Evolutionary conservation across 1,140 invertebrate species (phyloP).

Genomic region (Drosophila ambigua): DNA sequence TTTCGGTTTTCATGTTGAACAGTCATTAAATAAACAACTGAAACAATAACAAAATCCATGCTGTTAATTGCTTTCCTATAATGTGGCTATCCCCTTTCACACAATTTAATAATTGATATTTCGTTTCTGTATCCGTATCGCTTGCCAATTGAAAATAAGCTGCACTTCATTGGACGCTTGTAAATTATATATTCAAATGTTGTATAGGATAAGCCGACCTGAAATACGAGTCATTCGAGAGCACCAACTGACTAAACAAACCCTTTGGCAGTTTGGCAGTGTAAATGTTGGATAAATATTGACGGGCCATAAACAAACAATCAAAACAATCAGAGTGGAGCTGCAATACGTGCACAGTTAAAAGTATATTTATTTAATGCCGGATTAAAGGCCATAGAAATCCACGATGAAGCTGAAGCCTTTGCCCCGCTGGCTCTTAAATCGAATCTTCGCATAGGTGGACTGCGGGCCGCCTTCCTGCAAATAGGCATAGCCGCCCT

Average conservation of each 20-base stretch:
- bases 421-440: conserved; percentile 85
- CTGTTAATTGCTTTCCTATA: no score
- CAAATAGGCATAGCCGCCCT: conserved; percentile 84
- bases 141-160: conserved; percentile 30
- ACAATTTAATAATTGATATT: not conserved
- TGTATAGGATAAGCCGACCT: no score
- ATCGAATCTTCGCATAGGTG: conserved; percentile 84
- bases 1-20: no score
- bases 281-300: conserved; percentile 20
- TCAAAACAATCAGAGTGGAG: conserved; percentile 25
- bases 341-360: conserved; percentile 13
- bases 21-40: no score
- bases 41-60: no score
- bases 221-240: no score
- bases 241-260: no score
- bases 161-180: conserved; percentile 38
- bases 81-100: not conserved
- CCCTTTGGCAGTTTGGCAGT: no score
- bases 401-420: conserved; percentile 85
- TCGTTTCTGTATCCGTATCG: not conserved
- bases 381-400: conserved; percentile 82
- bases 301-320: conserved; percentile 26
- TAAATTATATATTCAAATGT: conserved; percentile 20
- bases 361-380: not conserved
- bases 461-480: conserved; percentile 83